Evolutionary conservation across 2,888 invertebrate genomes (phyloP).

Genomic region (Hirtodrosophila histrioides): DNA sequence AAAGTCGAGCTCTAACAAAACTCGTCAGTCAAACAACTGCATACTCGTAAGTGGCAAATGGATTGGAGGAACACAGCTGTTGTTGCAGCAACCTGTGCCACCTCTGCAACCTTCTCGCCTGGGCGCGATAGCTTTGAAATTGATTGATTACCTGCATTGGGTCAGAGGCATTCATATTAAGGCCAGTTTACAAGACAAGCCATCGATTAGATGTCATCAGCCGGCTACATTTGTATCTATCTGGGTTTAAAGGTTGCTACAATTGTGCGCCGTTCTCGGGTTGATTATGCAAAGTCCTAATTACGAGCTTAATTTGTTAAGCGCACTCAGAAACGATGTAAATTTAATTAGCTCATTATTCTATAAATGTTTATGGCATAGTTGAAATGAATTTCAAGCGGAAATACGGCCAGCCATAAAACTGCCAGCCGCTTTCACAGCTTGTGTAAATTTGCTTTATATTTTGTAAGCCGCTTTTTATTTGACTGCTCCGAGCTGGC

Average conservation of each 20-base stretch:
- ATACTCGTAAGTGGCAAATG: constrained; percentile 20
- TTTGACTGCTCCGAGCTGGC: constrained; percentile 1
- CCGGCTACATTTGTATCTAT: constrained; percentile 3
- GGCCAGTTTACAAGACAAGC: constrained; percentile 35
- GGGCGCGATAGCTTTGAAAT: constrained; percentile 28
- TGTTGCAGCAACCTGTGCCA: not conserved
- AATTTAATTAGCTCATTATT: constrained; percentile 61
- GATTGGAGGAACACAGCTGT: constrained; percentile 3
- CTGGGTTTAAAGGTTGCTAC: not conserved
- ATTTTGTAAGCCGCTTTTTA: constrained; percentile 2
- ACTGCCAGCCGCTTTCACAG: not conserved
- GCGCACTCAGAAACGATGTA: constrained; percentile 39
- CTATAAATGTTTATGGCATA: constrained; percentile 54
- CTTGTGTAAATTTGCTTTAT: constrained; percentile 23
- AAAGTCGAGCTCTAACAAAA: constrained; percentile 31
- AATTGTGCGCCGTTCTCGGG: not conserved
- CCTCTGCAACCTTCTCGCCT: constrained; percentile 17
- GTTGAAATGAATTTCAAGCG: constrained; percentile 49
- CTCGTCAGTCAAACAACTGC: constrained; percentile 19
- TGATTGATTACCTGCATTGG: constrained; percentile 65
- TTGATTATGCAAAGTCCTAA: constrained; percentile 51
- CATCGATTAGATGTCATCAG: constrained; percentile 45
- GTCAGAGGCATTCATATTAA: constrained; percentile 22
- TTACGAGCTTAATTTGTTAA: constrained; percentile 53
- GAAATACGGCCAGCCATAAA: constrained; percentile 41